Base-by-base conservation (phyloP, 2,113 vertebrate species). In the Sisor rabdophorus region DNA sequence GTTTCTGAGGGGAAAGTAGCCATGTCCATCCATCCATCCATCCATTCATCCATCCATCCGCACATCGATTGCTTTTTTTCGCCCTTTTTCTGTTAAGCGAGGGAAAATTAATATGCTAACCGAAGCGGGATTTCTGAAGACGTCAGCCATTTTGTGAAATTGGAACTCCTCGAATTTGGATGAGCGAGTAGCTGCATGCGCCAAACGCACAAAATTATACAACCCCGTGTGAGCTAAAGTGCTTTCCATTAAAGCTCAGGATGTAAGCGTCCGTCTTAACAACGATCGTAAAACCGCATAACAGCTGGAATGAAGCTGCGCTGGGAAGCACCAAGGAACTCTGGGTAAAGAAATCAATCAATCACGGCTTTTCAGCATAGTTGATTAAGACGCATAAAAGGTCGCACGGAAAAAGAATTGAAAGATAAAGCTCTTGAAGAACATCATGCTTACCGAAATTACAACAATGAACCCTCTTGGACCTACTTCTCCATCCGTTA, bases 101-200 rank as follows among this genome's bases (percentile, higher is more conserved):
- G 56, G 67, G 65, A 72, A 78, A 71, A 78, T 72, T 56, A 80
- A 80, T 81, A 79, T 79, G 71, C 79, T 77, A 82, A 84, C 70
- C 47, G 63, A 52, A 40, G 53, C 40, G 30, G 40, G 70, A 56
- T 73, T 75, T 69, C 61, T 53, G 68, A 61, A 47, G 47, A 80
- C 70, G 48, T 83, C 75, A 83, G 71, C 78, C 69, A 52, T 83
- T 77, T 74, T 47, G 40, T 69, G 80, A 78, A 82, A 68, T 75
- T n/a, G 44, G 72, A n/a, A 83, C 70, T 80, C 63, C 63, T 81
- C 40, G 71, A 68, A 75, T 61, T 68, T 71, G 56, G 54, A 50
- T 28, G 65, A 68, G 65, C 47, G 47, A 28, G 16, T 52, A 50
- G 65, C 65, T 20, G 15, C 65, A 28, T 52, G 65, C 47, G 65